Percentiles rank a stretch among this genome's conserved stretches.
Conservation (phyloP, 2,797 vertebrate species). For the Coregonus sp. region DNA sequence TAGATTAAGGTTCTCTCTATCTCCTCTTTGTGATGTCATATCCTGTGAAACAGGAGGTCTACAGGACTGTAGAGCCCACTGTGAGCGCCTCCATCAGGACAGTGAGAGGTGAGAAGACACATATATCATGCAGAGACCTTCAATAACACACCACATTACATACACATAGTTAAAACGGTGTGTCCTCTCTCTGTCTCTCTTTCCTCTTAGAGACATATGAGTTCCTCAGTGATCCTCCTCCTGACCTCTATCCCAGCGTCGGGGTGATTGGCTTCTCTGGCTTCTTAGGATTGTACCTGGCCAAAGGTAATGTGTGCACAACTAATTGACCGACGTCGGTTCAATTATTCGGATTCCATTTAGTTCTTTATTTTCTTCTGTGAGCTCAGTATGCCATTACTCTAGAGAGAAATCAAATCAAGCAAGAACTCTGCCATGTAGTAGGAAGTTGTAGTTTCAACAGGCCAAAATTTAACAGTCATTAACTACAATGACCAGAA, state of each 20-base stretch:
- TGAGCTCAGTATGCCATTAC: too few species aligned
- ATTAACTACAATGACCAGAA: too few species aligned
- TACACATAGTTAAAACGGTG: not conserved
- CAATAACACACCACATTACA: not conserved
- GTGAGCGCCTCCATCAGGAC: conserved; percentile 72
- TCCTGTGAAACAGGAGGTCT: conserved; percentile 71
- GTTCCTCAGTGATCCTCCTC: conserved; percentile 85
- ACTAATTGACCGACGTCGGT: too few species aligned
- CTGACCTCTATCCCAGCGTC: conserved; percentile 88
- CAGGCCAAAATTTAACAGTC: too few species aligned
- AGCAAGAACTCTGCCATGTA: too few species aligned
- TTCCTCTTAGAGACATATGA: conserved; percentile 73
- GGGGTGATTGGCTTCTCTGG: conserved; percentile 88
- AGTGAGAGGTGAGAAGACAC: conserved; percentile 76
- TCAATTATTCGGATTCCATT: too few species aligned
- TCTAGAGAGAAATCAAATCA: too few species aligned
- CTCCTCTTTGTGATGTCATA: conserved; percentile 2
- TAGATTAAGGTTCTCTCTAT: not conserved
- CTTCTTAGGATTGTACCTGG: conserved; percentile 83
- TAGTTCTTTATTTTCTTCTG: too few species aligned
- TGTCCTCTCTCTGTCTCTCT: not conserved
- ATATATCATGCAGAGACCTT: not conserved
- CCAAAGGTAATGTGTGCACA: conserved; percentile 42
- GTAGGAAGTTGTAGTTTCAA: too few species aligned
- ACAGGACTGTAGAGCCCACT: conserved; percentile 78